phyloP scores from a whole-genome alignment of 1,140 invertebrate genomes.

The Drosophila lacteicornis region DNA sequence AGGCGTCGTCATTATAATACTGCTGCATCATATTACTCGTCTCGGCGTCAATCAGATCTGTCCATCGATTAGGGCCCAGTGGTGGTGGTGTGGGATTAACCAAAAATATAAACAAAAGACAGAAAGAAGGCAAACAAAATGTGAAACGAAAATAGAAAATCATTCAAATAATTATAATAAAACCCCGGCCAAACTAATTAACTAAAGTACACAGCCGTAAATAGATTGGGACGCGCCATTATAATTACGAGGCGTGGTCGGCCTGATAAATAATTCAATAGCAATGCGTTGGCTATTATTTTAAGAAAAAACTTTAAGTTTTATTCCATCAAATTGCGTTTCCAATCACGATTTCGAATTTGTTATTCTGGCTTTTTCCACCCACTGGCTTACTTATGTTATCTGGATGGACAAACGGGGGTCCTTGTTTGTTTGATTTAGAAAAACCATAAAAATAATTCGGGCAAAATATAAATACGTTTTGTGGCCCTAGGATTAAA shows the following conservation, averaged over 20 bases:
- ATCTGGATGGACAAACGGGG: too few relatives aligned
- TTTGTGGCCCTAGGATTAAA: conserved; percentile 20
- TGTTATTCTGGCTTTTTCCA: conserved; percentile 24
- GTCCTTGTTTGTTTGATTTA: conserved; percentile 11
- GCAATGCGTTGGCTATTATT: conserved; percentile 26
- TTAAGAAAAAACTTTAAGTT: conserved; percentile 23
- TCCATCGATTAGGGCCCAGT: not conserved
- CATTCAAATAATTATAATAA: conserved; percentile 19
- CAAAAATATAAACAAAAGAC: conserved; percentile 22
- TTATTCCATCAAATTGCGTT: conserved; percentile 9
- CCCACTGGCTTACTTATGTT: not conserved
- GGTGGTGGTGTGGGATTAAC: not conserved
- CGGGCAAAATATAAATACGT: conserved; percentile 21
- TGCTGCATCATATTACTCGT: conserved; percentile 77
- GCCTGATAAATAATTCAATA: conserved; percentile 24
- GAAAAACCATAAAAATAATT: conserved; percentile 35
- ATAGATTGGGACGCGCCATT: conserved; percentile 15
- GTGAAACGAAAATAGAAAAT: conserved; percentile 25
- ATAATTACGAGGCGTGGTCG: conserved; percentile 7
- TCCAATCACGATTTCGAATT: conserved; percentile 23
- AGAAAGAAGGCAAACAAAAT: conserved; percentile 24
- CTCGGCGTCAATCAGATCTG: conserved; percentile 78
- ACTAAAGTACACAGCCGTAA: conserved; percentile 27
- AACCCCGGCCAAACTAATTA: conserved; percentile 31
- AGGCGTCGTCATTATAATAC: conserved; percentile 81